phyloP scores from a whole-genome alignment of 2,888 invertebrate species.

The Sphaerolaimus hirsutus region DNA sequence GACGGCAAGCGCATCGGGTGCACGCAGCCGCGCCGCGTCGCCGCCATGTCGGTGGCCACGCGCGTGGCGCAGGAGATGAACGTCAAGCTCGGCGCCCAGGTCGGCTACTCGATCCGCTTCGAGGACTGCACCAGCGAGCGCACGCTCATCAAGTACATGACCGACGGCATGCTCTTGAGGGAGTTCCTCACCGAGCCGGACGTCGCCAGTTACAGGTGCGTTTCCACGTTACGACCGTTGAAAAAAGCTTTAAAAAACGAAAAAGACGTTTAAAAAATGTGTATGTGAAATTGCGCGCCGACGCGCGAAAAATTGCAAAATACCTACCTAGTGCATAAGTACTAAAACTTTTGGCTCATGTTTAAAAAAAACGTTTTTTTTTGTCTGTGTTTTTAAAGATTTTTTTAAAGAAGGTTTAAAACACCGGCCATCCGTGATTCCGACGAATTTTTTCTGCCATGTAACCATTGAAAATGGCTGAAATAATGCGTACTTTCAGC shows the following conservation, averaged over 20 bases:
- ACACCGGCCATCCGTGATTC: too few species aligned
- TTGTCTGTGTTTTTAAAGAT: too few species aligned
- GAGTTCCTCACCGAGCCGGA: conserved; percentile 94
- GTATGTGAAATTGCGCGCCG: too few species aligned
- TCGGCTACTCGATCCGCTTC: conserved; percentile 62
- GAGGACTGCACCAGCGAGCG: conserved; percentile 96
- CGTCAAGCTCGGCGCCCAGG: conserved; percentile 57
- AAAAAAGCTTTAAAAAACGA: too few species aligned
- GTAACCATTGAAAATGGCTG: not conserved
- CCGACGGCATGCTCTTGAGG: conserved; percentile 84
- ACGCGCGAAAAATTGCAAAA: too few species aligned
- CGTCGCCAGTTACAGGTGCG: conserved; percentile 53
- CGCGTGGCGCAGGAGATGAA: conserved; percentile 92
- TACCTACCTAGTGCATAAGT: too few species aligned
- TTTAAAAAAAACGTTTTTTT: too few species aligned
- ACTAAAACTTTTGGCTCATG: too few species aligned
- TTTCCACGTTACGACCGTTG: too few species aligned
- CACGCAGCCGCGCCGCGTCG: conserved; percentile 85
- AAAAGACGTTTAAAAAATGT: too few species aligned
- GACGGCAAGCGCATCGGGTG: conserved; percentile 75
- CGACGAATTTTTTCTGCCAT: not conserved
- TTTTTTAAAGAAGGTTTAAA: too few species aligned
- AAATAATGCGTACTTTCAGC: conserved; percentile 32
- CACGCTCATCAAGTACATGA: conserved; percentile 93
- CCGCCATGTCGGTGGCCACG: conserved; percentile 97